phyloP scores from a whole-genome alignment of 2,113 vertebrate genomes.

The Panurus biarmicus region DNA sequence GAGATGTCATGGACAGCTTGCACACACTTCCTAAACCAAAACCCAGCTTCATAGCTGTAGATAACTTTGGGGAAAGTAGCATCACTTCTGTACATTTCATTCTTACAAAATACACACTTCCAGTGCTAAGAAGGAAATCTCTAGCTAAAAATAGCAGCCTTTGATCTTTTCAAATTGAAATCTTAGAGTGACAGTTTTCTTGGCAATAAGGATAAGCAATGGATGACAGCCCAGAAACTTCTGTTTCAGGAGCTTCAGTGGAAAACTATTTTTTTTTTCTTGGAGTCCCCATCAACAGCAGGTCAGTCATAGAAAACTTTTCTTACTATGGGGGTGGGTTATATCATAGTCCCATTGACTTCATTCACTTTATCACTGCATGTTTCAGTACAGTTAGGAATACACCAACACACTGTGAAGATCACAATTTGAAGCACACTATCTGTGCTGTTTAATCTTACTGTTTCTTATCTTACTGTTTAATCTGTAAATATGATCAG shows the following conservation, averaged over 20 bases:
- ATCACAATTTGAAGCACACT: background rate
- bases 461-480: no score
- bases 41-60: background rate
- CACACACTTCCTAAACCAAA: background rate
- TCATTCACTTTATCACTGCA: background rate
- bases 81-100: background rate
- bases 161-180: background rate
- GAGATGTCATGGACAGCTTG: background rate
- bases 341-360: background rate
- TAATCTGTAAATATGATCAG: background rate
- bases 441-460: no score
- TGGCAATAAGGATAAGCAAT: background rate
- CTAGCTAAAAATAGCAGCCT: background rate
- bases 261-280: background rate
- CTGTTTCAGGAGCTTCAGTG: background rate
- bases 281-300: background rate
- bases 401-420: background rate
- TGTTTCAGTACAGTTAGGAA: background rate
- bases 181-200: background rate
- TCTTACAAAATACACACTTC: background rate
- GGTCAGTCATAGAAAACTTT: background rate
- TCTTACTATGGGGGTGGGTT: background rate
- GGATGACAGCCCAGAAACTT: background rate
- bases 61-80: background rate
- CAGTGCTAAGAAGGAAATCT: background rate